A percentile compares a stretch with the other conserved stretches of the same genome.
Evolutionary conservation across 2,888 invertebrate genomes (phyloP).

Genomic region (Parascotia fuliginaria): DNA sequence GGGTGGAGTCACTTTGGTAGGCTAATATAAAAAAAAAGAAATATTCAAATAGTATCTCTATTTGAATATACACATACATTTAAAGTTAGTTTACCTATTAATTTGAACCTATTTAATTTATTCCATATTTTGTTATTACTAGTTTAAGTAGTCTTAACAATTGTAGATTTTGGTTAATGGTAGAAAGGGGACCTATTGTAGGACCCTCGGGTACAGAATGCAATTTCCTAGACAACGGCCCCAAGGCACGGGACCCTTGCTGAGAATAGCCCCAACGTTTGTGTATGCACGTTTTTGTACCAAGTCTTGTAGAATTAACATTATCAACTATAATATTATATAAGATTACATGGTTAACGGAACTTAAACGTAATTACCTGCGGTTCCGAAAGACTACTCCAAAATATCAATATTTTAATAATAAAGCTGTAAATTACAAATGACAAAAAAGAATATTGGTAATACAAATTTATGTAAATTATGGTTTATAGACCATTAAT

Average conservation of each 20-base stretch:
- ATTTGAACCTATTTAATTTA: background rate
- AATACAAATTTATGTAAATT: too few species aligned
- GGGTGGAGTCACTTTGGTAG: too few species aligned
- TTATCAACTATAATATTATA: background rate
- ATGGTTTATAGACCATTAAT: too few species aligned
- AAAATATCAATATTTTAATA: too few species aligned
- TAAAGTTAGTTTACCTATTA: too few species aligned
- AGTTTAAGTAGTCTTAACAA: conserved; percentile 32
- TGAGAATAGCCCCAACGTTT: conserved; percentile 56
- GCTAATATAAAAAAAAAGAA: too few species aligned
- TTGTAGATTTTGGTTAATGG: conserved; percentile 47
- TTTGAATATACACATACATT: too few species aligned
- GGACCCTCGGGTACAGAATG: conserved; percentile 65
- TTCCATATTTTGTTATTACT: background rate
- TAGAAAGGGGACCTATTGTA: conserved; percentile 36
- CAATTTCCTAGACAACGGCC: conserved; percentile 76
- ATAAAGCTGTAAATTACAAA: too few species aligned
- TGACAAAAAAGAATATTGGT: too few species aligned
- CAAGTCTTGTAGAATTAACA: background rate
- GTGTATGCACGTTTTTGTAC: conserved; percentile 27
- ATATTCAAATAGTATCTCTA: too few species aligned
- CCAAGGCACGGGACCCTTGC: conserved; percentile 52
- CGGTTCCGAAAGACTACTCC: too few species aligned
- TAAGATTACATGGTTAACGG: background rate
- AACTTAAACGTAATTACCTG: too few species aligned